Conservation (phyloP, 2,113 vertebrate genomes). For the Phyllostomus hastatus region DNA sequence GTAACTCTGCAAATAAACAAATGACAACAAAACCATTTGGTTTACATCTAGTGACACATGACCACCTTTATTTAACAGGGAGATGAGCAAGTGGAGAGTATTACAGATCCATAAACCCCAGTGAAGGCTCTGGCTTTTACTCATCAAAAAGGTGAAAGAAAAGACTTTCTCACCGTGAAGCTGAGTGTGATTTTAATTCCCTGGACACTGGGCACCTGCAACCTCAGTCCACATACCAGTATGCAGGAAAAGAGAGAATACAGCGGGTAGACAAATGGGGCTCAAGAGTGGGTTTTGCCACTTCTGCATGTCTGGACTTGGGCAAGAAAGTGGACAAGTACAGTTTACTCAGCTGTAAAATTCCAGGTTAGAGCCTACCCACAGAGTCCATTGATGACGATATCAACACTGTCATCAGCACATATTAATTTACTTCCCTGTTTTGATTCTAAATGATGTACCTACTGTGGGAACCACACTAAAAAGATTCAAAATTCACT, state of each 20-base stretch:
- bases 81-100: not conserved
- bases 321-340: not conserved
- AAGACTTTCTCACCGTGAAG: not conserved
- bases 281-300: not conserved
- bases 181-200: no score
- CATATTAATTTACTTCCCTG: not conserved
- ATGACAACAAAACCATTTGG: not conserved
- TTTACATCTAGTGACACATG: not conserved
- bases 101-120: no score
- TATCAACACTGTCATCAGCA: no score
- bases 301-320: rapidly evolving
- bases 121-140: not conserved
- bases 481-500: not conserved
- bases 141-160: not conserved
- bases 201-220: not conserved
- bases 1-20: not conserved
- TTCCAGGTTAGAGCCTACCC: rapidly evolving
- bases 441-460: not conserved
- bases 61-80: not conserved
- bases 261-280: rapidly evolving
- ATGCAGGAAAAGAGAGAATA: not conserved
- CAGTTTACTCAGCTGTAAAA: no score
- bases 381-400: not conserved
- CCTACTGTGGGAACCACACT: not conserved
- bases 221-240: not conserved